Conservation (phyloP, 2,888 invertebrate species). For the Ennomos erosarius region DNA sequence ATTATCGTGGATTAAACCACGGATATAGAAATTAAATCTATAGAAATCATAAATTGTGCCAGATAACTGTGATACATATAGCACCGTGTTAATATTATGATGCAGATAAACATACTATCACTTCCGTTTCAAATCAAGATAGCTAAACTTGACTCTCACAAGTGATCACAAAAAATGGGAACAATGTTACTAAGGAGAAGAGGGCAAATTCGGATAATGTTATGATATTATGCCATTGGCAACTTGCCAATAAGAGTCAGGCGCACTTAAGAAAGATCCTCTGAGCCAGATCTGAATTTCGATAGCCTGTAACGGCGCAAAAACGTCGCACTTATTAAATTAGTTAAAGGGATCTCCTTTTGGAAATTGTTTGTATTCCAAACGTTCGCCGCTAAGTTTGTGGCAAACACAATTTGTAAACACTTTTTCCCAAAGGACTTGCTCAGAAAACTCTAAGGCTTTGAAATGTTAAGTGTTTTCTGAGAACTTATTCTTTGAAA, state of each 20-base stretch:
- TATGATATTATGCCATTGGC: slow-evolving; percentile 68
- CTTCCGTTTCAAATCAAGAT: slow-evolving; percentile 24
- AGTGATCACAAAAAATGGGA: slow-evolving; percentile 39
- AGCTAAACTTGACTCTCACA: slow-evolving; percentile 30
- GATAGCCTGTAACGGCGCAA: slow-evolving; percentile 50
- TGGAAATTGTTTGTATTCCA: slow-evolving; percentile 2
- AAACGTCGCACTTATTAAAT: slow-evolving; percentile 52
- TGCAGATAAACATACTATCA: slow-evolving; percentile 14
- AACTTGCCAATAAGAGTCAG: slow-evolving; percentile 57
- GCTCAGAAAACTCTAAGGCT: neutral
- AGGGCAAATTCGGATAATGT: slow-evolving; percentile 50
- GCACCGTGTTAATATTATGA: neutral
- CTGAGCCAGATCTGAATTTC: slow-evolving; percentile 55
- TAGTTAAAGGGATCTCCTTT: slow-evolving; percentile 39
- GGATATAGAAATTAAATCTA: no score
- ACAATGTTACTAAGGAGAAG: slow-evolving; percentile 34
- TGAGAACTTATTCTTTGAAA: slow-evolving; percentile 1
- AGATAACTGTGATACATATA: no score
- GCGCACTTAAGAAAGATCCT: slow-evolving; percentile 50
- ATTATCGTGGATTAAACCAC: no score
- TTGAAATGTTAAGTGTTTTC: slow-evolving; percentile 1
- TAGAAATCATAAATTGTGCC: no score
- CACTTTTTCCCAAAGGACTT: slow-evolving; percentile 1
- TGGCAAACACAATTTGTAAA: slow-evolving; percentile 9
- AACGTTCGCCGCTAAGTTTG: neutral